Percentiles rank a stretch among this genome's conserved stretches.
phyloP scores from a whole-genome alignment of 2,113 vertebrate genomes.

The Gadus chalcogrammus region DNA sequence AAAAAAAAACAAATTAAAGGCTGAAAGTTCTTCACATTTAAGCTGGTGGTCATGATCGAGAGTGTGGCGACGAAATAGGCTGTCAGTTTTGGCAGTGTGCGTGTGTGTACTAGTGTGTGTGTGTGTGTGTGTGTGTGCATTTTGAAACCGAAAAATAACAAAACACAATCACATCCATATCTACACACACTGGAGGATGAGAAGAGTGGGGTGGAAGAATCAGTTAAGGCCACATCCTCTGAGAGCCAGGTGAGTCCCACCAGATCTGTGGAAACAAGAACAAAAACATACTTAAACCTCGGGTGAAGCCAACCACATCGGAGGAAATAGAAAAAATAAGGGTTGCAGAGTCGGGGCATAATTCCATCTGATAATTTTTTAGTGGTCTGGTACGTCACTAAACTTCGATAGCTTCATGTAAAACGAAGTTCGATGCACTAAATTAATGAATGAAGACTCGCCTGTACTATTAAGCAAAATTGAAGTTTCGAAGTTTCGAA shows the following conservation, averaged over 20 bases:
- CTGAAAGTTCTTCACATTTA: conserved; percentile 80
- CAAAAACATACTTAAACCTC: conserved; percentile 10
- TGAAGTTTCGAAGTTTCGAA: no score
- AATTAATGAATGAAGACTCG: no score
- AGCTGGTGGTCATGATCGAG: conserved; percentile 76
- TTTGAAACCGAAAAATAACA: conserved; percentile 68
- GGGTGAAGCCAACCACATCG: background rate
- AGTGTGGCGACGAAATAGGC: conserved; percentile 69
- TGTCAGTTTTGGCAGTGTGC: conserved; percentile 82
- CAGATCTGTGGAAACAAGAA: conserved; percentile 57
- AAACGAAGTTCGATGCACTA: no score
- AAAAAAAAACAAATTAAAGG: conserved; percentile 54
- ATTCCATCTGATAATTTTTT: no score
- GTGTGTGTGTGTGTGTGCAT: conserved; percentile 69
- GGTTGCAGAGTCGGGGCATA: no score
- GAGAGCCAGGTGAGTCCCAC: conserved; percentile 69
- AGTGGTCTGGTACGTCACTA: no score
- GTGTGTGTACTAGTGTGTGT: conserved; percentile 68
- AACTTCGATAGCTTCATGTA: no score
- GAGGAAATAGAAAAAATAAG: background rate
- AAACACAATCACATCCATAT: conserved; percentile 69
- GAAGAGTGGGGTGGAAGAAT: conserved; percentile 75
- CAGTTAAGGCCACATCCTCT: conserved; percentile 80
- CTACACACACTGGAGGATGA: conserved; percentile 28
- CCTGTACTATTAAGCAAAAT: no score